Percentiles rank a stretch among this genome's conserved stretches.
phyloP scores from a whole-genome alignment of 1,140 invertebrate genomes.

The Eriosoma lanigerum region DNA sequence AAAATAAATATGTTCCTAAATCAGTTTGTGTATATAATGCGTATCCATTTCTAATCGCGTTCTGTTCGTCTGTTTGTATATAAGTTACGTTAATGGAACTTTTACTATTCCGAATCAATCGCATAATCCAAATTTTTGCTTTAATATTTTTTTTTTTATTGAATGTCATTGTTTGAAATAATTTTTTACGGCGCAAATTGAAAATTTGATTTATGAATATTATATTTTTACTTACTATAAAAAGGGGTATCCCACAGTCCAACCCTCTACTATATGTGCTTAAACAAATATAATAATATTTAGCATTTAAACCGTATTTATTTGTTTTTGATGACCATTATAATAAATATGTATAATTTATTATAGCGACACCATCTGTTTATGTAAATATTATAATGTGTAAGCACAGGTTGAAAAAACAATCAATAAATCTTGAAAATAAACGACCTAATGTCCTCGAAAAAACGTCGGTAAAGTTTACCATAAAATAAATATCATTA shows the following conservation, averaged over 20 bases:
- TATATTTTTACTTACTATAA: not conserved
- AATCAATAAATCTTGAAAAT: conserved; percentile 31
- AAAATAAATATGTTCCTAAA: too few species aligned
- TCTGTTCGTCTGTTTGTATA: too few species aligned
- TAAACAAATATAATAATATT: conserved; percentile 13
- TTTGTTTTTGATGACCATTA: conserved; percentile 24
- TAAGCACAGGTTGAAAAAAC: conserved; percentile 8
- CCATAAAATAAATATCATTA: not conserved
- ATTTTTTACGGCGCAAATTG: conserved; percentile 1
- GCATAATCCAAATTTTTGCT: too few species aligned
- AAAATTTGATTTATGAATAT: conserved; percentile 27
- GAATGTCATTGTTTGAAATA: not conserved
- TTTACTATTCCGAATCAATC: too few species aligned
- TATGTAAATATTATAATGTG: conserved; percentile 23
- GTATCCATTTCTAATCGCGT: too few species aligned
- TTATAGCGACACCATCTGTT: conserved; percentile 26
- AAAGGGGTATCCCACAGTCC: not conserved
- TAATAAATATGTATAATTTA: conserved; percentile 24
- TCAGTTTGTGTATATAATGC: too few species aligned
- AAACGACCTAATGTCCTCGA: conserved; percentile 13
- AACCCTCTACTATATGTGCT: conserved; percentile 37
- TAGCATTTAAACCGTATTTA: conserved; percentile 23
- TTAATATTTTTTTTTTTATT: too few species aligned
- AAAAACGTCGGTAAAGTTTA: conserved; percentile 3
- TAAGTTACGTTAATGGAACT: too few species aligned